These are phyloP conservation scores for Epinephelus fuscoguttatus DNA, from an alignment of 2,113 vertebrate genomes.

Conservation along the genomic window DNA sequence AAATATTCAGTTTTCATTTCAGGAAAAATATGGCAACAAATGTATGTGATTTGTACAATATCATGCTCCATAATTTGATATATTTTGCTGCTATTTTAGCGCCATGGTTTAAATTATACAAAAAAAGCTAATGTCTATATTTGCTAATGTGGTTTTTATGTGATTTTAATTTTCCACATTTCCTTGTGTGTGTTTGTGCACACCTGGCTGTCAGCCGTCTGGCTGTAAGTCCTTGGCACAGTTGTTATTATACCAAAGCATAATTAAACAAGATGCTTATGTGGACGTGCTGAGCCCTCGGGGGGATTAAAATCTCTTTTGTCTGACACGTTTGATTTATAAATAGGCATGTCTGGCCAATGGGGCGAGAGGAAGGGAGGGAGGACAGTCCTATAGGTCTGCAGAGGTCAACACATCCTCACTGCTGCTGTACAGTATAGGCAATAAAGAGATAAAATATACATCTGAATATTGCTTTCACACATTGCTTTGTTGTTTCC, in stretches of 20 bases:
- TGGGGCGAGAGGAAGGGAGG: background rate
- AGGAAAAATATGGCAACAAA: slow-evolving; percentile 44
- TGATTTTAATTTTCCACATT: slow-evolving; percentile 1
- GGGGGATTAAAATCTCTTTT: slow-evolving; percentile 51
- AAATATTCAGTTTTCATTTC: slow-evolving; percentile 52
- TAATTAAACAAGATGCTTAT: slow-evolving; percentile 65
- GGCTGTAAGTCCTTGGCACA: slow-evolving; percentile 24
- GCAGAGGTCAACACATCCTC: slow-evolving; percentile 56
- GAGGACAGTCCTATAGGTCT: slow-evolving; percentile 15
- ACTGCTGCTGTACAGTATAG: slow-evolving; percentile 17
- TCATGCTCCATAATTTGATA: slow-evolving; percentile 7
- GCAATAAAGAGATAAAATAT: background rate
- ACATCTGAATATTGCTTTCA: slow-evolving; percentile 1
- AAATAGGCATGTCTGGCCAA: slow-evolving; percentile 53
- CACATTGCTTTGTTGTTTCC: slow-evolving; percentile 8
- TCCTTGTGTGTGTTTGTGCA: background rate
- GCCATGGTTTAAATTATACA: background rate
- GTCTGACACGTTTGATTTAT: slow-evolving; percentile 65
- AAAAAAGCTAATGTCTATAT: slow-evolving; percentile 2
- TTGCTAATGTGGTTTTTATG: slow-evolving; percentile 1
- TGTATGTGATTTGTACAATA: background rate
- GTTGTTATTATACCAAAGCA: slow-evolving; percentile 50
- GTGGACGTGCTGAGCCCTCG: slow-evolving; percentile 26
- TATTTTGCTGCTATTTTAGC: slow-evolving; percentile 1
- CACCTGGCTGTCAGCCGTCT: slow-evolving; percentile 13